Evolutionary conservation across 2,888 invertebrate genomes (phyloP).

Genomic region (Serripes groenlandicus): DNA sequence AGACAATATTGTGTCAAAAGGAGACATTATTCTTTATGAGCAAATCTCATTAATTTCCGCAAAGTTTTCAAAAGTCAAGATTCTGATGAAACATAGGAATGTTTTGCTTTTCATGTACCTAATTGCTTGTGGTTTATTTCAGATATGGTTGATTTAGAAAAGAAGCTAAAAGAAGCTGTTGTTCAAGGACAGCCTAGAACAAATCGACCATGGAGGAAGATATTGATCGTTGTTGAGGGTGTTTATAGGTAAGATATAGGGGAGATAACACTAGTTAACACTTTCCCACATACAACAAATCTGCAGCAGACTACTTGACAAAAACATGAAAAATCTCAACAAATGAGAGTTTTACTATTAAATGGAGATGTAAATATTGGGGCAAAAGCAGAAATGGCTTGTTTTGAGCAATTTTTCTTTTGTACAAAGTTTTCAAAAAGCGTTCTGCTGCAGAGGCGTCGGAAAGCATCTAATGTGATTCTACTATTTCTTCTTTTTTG

Average conservation of each 20-base stretch:
- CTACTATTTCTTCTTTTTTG: no score
- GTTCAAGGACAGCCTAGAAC: slow-evolving; percentile 93
- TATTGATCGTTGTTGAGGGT: slow-evolving; percentile 97
- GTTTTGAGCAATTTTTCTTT: no score
- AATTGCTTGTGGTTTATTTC: slow-evolving; percentile 62
- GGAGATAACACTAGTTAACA: neutral
- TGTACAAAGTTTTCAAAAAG: no score
- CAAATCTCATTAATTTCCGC: neutral
- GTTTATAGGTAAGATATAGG: slow-evolving; percentile 90
- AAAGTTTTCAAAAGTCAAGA: neutral
- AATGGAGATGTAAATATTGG: no score
- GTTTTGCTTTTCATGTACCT: no score
- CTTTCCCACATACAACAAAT: neutral
- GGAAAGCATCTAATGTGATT: no score
- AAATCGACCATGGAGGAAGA: slow-evolving; percentile 94
- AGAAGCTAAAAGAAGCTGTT: slow-evolving; percentile 91
- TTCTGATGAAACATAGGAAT: neutral
- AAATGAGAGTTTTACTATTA: no score
- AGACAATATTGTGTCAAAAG: neutral
- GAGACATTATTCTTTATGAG: neutral
- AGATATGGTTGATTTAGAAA: slow-evolving; percentile 95
- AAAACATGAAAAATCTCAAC: no score
- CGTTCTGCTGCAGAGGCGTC: no score
- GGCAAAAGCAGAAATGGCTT: no score
- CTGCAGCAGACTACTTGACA: no score